phyloP scores from a whole-genome alignment of 2,797 vertebrate genomes.

The Diglossa cyanea region DNA sequence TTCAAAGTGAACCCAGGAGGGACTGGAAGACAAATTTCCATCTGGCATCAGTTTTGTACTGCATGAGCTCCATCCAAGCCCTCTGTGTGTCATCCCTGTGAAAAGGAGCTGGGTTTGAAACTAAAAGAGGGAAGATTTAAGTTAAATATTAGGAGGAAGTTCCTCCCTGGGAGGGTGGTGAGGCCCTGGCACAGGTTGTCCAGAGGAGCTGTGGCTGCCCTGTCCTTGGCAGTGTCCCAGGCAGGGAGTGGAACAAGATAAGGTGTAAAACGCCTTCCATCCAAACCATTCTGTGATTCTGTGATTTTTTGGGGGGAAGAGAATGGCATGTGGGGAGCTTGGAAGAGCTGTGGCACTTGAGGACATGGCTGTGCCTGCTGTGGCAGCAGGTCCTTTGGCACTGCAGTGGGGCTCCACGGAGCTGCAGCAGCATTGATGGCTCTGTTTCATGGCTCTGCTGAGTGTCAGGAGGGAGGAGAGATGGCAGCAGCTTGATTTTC shows the following conservation, averaged over 20 bases:
- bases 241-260: background rate
- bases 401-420: background rate
- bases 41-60: background rate
- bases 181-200: background rate
- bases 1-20: background rate
- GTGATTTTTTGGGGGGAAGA: background rate
- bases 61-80: background rate
- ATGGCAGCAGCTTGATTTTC: background rate
- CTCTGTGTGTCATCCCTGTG: accelerated
- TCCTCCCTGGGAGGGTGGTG: background rate
- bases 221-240: background rate
- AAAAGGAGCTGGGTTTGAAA: background rate
- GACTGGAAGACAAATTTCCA: accelerated
- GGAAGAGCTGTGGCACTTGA: background rate
- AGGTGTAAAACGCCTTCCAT: background rate
- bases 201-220: background rate
- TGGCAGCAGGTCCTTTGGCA: background rate
- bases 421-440: background rate
- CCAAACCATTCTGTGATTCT: background rate
- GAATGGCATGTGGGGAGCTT: background rate
- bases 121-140: background rate
- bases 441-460: background rate
- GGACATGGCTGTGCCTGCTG: background rate
- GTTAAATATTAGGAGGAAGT: background rate
- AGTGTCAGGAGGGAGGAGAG: background rate